These are phyloP conservation scores for Xiphophorus maculatus DNA, from an alignment of 2,113 vertebrate genomes.

Conservation along the genomic window DNA sequence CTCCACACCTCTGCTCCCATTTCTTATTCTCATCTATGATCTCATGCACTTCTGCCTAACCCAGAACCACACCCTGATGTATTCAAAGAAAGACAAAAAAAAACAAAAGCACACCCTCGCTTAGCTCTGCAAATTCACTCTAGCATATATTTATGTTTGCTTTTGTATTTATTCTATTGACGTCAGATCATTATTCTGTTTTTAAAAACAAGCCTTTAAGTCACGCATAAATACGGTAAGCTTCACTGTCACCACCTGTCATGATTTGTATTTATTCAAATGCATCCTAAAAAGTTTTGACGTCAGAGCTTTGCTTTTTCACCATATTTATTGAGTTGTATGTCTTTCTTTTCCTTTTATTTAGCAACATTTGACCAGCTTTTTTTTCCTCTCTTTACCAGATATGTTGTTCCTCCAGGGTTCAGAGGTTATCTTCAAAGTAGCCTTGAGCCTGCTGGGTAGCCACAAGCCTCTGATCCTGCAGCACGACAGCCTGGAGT, in stretches of 20 bases:
- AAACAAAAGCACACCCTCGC: slow-evolving; percentile 45
- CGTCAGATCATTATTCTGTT: slow-evolving; percentile 37
- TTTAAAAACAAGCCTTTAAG: slow-evolving; percentile 21
- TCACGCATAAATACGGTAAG: slow-evolving; percentile 27
- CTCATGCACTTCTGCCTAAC: slow-evolving; percentile 51
- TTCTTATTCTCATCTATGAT: slow-evolving; percentile 61
- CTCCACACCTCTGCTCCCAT: slow-evolving; percentile 52
- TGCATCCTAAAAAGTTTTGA: background rate
- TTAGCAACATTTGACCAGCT: background rate
- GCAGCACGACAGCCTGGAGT: slow-evolving; percentile 93
- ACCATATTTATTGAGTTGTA: background rate
- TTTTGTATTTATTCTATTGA: slow-evolving; percentile 39
- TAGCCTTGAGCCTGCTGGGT: slow-evolving; percentile 91
- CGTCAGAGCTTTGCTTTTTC: background rate
- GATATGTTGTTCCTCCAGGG: slow-evolving; percentile 96
- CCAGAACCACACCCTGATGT: slow-evolving; percentile 55
- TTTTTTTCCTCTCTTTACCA: slow-evolving; percentile 56
- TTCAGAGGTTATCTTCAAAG: slow-evolving; percentile 95
- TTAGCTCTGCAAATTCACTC: slow-evolving; percentile 26
- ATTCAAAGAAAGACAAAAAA: slow-evolving; percentile 41
- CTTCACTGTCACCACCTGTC: slow-evolving; percentile 10
- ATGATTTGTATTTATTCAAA: slow-evolving; percentile 6
- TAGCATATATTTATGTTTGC: slow-evolving; percentile 52
- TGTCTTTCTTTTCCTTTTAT: background rate
- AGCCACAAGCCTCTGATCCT: slow-evolving; percentile 95